These are phyloP conservation scores for Colistium nudipinnis DNA, from an alignment of 2,113 vertebrate species.

Conservation along the genomic window DNA sequence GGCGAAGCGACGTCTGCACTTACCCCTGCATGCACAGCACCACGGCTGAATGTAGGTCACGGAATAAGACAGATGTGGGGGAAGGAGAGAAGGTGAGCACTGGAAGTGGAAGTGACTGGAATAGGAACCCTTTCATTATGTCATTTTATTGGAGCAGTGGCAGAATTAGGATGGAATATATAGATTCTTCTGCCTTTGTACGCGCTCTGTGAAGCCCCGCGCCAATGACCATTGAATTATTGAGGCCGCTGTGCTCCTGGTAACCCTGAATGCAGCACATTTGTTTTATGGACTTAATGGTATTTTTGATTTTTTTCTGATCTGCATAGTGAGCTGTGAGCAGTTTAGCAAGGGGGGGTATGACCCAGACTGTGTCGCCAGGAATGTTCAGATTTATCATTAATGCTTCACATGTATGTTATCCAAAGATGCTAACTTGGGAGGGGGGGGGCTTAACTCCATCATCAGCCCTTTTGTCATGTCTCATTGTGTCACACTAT, in stretches of 20 bases:
- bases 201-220: background rate
- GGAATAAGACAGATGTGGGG: slow-evolving; percentile 50
- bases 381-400: background rate
- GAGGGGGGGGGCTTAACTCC: background rate
- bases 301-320: background rate
- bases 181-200: background rate
- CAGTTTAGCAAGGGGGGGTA: background rate
- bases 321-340: background rate
- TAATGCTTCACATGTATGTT: background rate
- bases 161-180: slow-evolving; percentile 32
- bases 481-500: too few relatives aligned
- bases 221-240: background rate
- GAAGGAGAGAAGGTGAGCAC: slow-evolving; percentile 57
- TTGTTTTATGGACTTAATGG: background rate
- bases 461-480: background rate
- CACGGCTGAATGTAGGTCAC: slow-evolving; percentile 66
- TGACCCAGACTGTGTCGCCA: background rate
- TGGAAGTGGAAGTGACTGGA: slow-evolving; percentile 37
- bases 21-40: slow-evolving; percentile 45
- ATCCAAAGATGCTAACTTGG: background rate
- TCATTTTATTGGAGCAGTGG: slow-evolving; percentile 35
- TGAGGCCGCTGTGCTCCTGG: too few relatives aligned
- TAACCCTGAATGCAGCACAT: background rate
- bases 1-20: slow-evolving; percentile 18
- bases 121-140: slow-evolving; percentile 67